phyloP scores from a whole-genome alignment of 2,113 vertebrate species.

The Cervus canadensis region DNA sequence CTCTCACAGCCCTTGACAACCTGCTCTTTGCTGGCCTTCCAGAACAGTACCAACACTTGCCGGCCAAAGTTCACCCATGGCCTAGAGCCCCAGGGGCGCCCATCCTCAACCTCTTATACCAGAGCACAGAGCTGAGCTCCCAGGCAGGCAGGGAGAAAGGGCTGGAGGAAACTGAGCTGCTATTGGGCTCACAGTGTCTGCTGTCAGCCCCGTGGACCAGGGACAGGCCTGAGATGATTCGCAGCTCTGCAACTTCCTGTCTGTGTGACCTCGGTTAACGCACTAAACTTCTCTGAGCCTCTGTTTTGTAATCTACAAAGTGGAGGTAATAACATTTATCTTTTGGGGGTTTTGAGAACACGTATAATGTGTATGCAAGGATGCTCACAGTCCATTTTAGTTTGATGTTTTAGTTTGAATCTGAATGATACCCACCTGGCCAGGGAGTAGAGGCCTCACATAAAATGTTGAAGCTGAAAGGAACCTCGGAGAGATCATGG shows the following conservation, averaged over 20 bases:
- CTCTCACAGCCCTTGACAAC: background rate
- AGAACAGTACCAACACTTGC: background rate
- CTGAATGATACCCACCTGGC: background rate
- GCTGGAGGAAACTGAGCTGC: rapidly evolving
- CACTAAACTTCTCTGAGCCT: background rate
- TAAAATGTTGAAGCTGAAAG: background rate
- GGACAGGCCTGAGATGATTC: background rate
- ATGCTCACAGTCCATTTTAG: background rate
- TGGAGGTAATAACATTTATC: background rate
- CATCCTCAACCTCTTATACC: background rate
- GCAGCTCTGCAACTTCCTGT: background rate
- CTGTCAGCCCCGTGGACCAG: background rate
- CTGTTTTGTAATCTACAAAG: background rate
- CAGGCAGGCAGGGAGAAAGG: too few relatives aligned
- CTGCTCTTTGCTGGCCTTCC: background rate
- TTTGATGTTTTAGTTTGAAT: background rate
- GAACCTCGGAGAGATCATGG: too few relatives aligned
- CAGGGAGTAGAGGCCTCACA: background rate
- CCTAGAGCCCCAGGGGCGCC: background rate
- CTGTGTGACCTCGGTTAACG: background rate
- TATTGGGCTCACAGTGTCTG: background rate
- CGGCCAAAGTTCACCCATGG: background rate
- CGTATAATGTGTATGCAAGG: background rate
- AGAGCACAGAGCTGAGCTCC: background rate
- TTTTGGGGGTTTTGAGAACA: background rate